Percentiles rank a stretch among this genome's conserved stretches.
Evolutionary conservation across 2,888 invertebrate genomes (phyloP).

Genomic region (Microctonus brassicae): DNA sequence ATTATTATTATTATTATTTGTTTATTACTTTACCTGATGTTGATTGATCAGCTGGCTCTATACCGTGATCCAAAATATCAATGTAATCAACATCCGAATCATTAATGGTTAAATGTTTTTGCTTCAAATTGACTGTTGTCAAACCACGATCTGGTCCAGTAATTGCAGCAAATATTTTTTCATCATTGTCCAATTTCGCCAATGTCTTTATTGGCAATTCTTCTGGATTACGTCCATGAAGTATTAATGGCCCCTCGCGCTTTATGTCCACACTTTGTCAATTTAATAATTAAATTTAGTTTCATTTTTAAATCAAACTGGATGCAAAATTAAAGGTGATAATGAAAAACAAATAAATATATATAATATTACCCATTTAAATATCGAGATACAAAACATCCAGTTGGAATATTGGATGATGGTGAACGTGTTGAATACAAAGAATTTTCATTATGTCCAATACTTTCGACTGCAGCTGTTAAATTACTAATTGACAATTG

Average conservation of each 20-base stretch:
- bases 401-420: slow-evolving; percentile 68
- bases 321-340: neutral
- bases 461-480: slow-evolving; percentile 62
- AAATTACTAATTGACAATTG: slow-evolving; percentile 75
- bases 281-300: neutral
- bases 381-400: slow-evolving; percentile 80
- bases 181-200: slow-evolving; percentile 70
- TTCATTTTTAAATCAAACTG: neutral
- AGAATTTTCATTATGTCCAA: slow-evolving; percentile 66
- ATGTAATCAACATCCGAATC: slow-evolving; percentile 82
- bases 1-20: no score
- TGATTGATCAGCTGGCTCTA: slow-evolving; percentile 59
- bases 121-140: slow-evolving; percentile 78
- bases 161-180: slow-evolving; percentile 78
- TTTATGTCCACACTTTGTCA: slow-evolving; percentile 63
- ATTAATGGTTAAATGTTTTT: slow-evolving; percentile 76
- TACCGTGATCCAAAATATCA: slow-evolving; percentile 74
- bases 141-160: slow-evolving; percentile 88
- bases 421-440: slow-evolving; percentile 71
- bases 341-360: neutral
- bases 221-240: slow-evolving; percentile 80
- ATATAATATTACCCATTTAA: slow-evolving; percentile 75
- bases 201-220: slow-evolving; percentile 78
- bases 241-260: slow-evolving; percentile 73
- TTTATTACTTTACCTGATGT: slow-evolving; percentile 52